Conservation (phyloP, 2,888 invertebrate species). For the Phalangium opilio region DNA sequence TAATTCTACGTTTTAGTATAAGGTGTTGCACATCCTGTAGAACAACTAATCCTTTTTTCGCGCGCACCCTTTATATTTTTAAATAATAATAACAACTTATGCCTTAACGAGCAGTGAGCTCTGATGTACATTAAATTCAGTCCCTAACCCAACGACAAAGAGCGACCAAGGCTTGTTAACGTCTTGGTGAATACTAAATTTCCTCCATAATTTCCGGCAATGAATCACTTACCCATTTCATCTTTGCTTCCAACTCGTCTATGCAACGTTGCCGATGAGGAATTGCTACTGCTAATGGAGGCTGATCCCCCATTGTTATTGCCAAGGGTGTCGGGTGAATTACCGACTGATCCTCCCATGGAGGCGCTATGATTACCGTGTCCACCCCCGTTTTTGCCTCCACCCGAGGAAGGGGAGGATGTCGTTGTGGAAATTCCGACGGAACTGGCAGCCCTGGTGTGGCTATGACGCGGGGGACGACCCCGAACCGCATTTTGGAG, state of each 20-base stretch:
- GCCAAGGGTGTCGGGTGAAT: too few relatives aligned
- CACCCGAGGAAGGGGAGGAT: slow-evolving; percentile 10
- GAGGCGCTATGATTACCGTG: too few relatives aligned
- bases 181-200: too few relatives aligned
- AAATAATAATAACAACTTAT: neutral
- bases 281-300: neutral
- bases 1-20: too few relatives aligned
- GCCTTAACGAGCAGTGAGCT: neutral
- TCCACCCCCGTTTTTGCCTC: neutral
- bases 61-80: too few relatives aligned
- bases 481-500: slow-evolving; percentile 23
- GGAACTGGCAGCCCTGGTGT: slow-evolving; percentile 20
- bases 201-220: too few relatives aligned
- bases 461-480: slow-evolving; percentile 16
- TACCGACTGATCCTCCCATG: too few relatives aligned
- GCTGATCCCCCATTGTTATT: neutral
- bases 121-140: neutral
- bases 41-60: too few relatives aligned
- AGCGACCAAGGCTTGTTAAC: too few relatives aligned
- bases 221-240: slow-evolving; percentile 5
- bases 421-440: slow-evolving; percentile 19
- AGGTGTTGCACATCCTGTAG: too few relatives aligned
- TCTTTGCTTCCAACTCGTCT: slow-evolving; percentile 8
- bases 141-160: too few relatives aligned
- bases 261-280: neutral